Conservation (phyloP, 2,113 vertebrate genomes). For the Sisor rabdophorus region DNA sequence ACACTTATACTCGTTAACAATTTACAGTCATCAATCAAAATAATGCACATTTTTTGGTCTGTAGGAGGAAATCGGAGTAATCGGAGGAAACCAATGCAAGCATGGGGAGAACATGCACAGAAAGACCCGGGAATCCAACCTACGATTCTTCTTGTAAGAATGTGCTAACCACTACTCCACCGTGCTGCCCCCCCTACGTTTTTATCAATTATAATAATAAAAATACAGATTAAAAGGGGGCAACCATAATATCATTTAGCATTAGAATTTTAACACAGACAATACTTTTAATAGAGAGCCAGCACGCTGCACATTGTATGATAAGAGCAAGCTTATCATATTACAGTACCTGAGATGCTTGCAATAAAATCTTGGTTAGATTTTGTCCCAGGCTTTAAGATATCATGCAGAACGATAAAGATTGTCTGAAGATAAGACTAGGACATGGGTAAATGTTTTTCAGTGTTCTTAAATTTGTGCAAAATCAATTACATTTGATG, state of each 20-base stretch:
- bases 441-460: background rate
- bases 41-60: too few species aligned
- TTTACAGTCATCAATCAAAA: too few species aligned
- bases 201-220: background rate
- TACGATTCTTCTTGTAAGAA: too few species aligned
- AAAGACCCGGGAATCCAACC: too few species aligned
- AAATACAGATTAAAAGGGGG: background rate
- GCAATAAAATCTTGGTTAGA: background rate
- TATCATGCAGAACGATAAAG: slow-evolving; percentile 1
- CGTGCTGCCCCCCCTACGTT: background rate
- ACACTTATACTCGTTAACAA: too few species aligned
- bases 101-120: too few species aligned
- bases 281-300: background rate
- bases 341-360: background rate
- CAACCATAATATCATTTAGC: background rate
- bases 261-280: background rate
- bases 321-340: slow-evolving; percentile 7
- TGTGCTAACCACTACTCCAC: too few species aligned
- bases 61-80: too few species aligned
- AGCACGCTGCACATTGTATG: background rate
- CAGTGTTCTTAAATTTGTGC: background rate
- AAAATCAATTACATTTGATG: background rate
- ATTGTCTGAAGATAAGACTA: background rate
- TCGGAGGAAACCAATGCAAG: too few species aligned
- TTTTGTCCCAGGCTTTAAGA: background rate